These are phyloP conservation scores for Leucoptera coffeella DNA, from an alignment of 2,888 invertebrate genomes.

Conservation along the genomic window DNA sequence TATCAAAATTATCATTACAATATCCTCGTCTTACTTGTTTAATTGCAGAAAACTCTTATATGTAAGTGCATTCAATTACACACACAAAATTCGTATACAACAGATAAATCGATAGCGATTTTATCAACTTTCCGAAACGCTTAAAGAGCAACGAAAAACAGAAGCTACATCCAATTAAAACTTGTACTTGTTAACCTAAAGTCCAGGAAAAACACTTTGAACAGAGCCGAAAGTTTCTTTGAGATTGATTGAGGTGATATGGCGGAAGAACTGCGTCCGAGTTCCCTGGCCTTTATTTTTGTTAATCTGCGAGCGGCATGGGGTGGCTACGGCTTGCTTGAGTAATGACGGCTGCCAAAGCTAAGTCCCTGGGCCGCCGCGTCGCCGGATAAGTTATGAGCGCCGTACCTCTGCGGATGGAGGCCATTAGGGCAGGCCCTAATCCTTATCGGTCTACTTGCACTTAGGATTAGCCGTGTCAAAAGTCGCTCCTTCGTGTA, in stretches of 20 bases:
- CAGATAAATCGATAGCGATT: too few species aligned
- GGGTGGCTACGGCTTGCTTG: conserved; percentile 44
- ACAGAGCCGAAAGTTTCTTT: too few species aligned
- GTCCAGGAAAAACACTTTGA: too few species aligned
- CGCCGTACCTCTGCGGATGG: conserved; percentile 48
- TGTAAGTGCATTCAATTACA: neutral
- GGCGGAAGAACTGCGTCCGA: too few species aligned
- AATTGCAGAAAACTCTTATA: neutral
- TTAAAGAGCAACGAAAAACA: too few species aligned
- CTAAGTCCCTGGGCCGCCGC: conserved; percentile 47
- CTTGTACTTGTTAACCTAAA: too few species aligned
- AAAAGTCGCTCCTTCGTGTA: conserved; percentile 43
- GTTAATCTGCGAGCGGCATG: conserved; percentile 25
- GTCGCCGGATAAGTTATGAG: conserved; percentile 44
- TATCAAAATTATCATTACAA: neutral
- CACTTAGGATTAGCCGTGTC: conserved; percentile 52
- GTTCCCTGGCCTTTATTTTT: conserved; percentile 35
- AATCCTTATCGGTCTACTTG: conserved; percentile 52
- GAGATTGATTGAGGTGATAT: too few species aligned
- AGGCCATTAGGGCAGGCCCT: conserved; percentile 42
- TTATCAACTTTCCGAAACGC: too few species aligned
- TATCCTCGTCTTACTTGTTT: neutral
- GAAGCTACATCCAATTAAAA: too few species aligned
- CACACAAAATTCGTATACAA: too few species aligned
- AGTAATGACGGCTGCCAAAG: conserved; percentile 54